Evolutionary conservation across 2,797 vertebrate genomes (phyloP).

Genomic region (Enteromius argenteus): DNA sequence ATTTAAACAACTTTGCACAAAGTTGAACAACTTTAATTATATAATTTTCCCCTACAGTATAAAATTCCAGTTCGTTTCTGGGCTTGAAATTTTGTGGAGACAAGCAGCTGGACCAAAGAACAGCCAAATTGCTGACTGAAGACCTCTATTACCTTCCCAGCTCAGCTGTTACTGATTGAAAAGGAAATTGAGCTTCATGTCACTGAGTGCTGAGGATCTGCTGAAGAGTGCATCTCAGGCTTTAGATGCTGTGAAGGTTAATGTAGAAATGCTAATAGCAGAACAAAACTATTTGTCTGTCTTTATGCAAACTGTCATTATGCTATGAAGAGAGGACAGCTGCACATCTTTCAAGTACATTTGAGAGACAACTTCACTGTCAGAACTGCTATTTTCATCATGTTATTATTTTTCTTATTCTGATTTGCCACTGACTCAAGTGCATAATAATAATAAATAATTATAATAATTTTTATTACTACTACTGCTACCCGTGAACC

Average conservation of each 20-base stretch:
- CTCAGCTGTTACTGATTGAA: slow-evolving; percentile 25
- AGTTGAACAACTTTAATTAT: not conserved
- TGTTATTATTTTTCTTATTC: slow-evolving; percentile 21
- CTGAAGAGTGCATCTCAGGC: slow-evolving; percentile 2
- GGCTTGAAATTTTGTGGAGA: not conserved
- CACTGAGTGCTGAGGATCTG: not conserved
- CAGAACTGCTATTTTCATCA: slow-evolving; percentile 9
- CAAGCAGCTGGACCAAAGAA: not conserved
- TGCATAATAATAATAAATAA: not conserved
- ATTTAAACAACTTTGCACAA: too few relatives aligned
- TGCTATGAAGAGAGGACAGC: slow-evolving; percentile 14
- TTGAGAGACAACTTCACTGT: slow-evolving; percentile 18
- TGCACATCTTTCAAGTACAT: slow-evolving; percentile 18
- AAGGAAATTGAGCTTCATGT: slow-evolving; percentile 16
- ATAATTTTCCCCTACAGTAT: not conserved
- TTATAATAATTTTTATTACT: not conserved
- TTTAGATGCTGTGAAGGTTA: not conserved
- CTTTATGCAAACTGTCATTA: slow-evolving; percentile 17
- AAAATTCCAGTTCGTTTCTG: not conserved
- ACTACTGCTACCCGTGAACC: not conserved
- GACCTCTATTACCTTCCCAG: not conserved
- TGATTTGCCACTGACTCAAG: slow-evolving; percentile 12
- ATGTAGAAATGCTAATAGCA: slow-evolving; percentile 38
- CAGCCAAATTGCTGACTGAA: slow-evolving; percentile 16
- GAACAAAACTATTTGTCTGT: slow-evolving; percentile 45